Conservation (phyloP, 2,888 invertebrate genomes). For the Conomelus anceps region DNA sequence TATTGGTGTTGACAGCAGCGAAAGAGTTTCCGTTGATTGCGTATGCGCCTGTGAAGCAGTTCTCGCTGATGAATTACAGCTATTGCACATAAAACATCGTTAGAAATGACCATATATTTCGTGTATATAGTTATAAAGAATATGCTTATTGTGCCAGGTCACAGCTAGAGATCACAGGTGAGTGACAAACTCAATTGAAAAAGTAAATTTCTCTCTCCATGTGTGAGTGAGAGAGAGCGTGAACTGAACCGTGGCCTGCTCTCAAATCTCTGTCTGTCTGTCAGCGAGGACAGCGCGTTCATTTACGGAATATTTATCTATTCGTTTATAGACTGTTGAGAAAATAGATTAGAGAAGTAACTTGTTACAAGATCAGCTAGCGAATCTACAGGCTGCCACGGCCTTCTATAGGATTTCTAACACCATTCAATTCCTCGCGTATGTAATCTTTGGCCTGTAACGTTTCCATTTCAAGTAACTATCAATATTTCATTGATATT, state of each 20-base stretch:
- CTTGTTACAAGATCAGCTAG: neutral
- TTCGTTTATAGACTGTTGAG: neutral
- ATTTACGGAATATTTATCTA: neutral
- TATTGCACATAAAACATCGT: neutral
- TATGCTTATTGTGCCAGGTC: neutral
- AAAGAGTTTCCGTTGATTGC: neutral
- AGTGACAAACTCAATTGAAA: neutral
- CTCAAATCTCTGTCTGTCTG: neutral
- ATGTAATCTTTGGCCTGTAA: neutral
- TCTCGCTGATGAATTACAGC: neutral
- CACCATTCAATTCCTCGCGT: neutral
- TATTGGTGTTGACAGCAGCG: neutral
- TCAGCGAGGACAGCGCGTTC: neutral
- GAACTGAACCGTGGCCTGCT: neutral
- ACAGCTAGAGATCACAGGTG: neutral
- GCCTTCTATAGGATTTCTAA: neutral
- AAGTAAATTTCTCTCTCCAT: neutral
- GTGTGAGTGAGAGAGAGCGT: neutral
- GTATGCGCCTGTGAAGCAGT: neutral
- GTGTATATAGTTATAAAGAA: neutral
- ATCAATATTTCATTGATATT: too few relatives aligned
- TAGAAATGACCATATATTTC: neutral
- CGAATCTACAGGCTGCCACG: neutral
- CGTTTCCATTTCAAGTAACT: too few relatives aligned
- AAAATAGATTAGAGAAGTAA: neutral